Evolutionary conservation across 2,113 vertebrate species (phyloP), one percentile per base, ranked within the genome.

Genomic region (Stegastes partitus): DNA sequence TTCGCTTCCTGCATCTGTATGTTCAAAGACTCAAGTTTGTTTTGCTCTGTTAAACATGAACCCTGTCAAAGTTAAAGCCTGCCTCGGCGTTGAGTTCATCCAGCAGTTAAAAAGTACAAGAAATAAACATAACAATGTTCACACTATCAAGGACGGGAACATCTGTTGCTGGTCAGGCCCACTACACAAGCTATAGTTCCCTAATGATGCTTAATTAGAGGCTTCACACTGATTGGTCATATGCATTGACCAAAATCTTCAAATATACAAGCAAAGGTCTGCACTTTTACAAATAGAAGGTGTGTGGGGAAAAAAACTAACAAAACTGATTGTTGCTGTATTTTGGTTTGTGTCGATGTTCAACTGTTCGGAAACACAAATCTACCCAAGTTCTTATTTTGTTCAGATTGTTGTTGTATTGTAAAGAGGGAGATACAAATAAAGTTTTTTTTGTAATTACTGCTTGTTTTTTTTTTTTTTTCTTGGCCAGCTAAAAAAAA

Each of bases 401-500:
- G 3, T 47, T 54, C 2, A 37, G 14, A 9, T 47, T 55, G 55
- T 63, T 74, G 59, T 83, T 79, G 69, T 84, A 5, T 77, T 93
- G 83, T 68, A 83, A 89, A 85, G 63, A 0, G 49, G 69, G 39
- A 86, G 79, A 74, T 59, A 3, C 56, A 18, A 94, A 91, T 93
- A 94, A 94, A 93, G 58, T 64, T 86, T 88, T 65, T 86, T 88
- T 91, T 91, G 81, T 89, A 90, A 84, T 86, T 69, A 79, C 16
- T 51, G 21, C 21, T 66, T 64, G n/a, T 75, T 65, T 18, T 26
- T 57, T 77, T 18, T 26, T 57, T 77, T n/a, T 9, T 19, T 49
- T 34, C 31, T 34, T 34, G 31, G 31, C 10, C 31, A 34, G 8
- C 26, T 28, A 7, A 7, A 7, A 9, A 34, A 34, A 34, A 10